Evolutionary conservation across 2,888 invertebrate genomes (phyloP), one percentile per base, ranked within the genome.

Genomic region (Sinelater perroti): DNA sequence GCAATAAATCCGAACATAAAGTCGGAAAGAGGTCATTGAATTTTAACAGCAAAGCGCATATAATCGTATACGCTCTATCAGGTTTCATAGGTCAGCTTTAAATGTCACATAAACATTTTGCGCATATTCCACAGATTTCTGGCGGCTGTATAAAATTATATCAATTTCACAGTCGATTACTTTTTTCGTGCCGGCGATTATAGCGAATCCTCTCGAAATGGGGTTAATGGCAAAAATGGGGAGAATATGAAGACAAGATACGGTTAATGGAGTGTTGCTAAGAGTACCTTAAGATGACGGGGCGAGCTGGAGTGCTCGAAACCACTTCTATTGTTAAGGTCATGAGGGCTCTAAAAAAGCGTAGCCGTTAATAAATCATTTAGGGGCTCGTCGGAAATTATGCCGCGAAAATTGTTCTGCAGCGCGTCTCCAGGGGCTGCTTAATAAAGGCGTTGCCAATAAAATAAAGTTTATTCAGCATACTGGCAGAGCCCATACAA

Each of bases 121-220:
- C 16, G 20, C 42, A 47, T 42, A 42, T 33, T 40, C 26, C 10
- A 40, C 13, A 28, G 31, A 10, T 21, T 42, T 20, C 11, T 33
- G 28, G 28, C 16, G 14, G 38, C 16, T n/a, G 21, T 20, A 45
- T 50, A 50, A 56, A 56, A 56, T 56, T 50, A 56, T 56, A 36
- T 56, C 56, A 51, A 56, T 56, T 56, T 56, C 45, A 50, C 56
- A 51, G 35, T 44, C 50, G 56, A 56, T 51, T 56, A 51, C 50
- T 35, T 45, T 50, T 35, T 56, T 44, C 44, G 21, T 35, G 56
- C 44, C 21, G 8, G 18, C 28, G 30, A 50, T 45, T 28, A 56
- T 35, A 28, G 50, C 26, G 26, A 50, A 51, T 44, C 38, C 56
- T 56, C 28, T 51, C 18, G 42, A 56, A 51, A 56, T 5, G 42